Evolutionary conservation across 2,113 vertebrate species (phyloP).

Genomic region (Poeciliopsis retropinna): DNA sequence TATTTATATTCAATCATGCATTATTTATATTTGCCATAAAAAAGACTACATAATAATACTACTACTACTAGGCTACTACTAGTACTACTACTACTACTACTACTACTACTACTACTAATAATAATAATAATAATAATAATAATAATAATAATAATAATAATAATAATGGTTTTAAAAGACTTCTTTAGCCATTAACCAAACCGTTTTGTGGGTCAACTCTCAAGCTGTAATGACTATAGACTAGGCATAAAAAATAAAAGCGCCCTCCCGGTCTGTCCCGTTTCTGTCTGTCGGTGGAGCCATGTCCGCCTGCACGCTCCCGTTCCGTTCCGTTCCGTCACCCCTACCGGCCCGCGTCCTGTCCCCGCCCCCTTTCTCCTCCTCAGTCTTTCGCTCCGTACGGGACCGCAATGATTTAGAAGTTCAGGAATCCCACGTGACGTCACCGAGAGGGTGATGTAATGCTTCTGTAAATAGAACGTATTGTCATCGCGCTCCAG

Average conservation of each 20-base stretch:
- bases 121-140: no score
- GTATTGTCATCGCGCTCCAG: slow-evolving; percentile 98
- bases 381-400: slow-evolving; percentile 58
- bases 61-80: no score
- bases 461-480: slow-evolving; percentile 99
- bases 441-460: slow-evolving; percentile 97
- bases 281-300: slow-evolving; percentile 1
- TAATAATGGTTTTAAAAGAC: no score
- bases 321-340: slow-evolving; percentile 25
- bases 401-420: slow-evolving; percentile 98
- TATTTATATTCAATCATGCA: no score
- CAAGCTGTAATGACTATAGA: not conserved
- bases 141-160: no score
- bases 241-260: not conserved
- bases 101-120: no score
- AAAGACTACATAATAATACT: no score
- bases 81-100: no score
- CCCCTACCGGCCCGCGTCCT: slow-evolving; percentile 46
- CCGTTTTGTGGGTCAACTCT: no score
- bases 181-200: no score
- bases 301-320: slow-evolving; percentile 5
- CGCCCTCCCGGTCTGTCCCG: not conserved
- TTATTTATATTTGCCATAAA: no score
- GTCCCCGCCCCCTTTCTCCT: slow-evolving; percentile 47
- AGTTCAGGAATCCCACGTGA: slow-evolving; percentile 99